Evolutionary conservation across 2,113 vertebrate species (phyloP).

Genomic region (Petroica traversi): DNA sequence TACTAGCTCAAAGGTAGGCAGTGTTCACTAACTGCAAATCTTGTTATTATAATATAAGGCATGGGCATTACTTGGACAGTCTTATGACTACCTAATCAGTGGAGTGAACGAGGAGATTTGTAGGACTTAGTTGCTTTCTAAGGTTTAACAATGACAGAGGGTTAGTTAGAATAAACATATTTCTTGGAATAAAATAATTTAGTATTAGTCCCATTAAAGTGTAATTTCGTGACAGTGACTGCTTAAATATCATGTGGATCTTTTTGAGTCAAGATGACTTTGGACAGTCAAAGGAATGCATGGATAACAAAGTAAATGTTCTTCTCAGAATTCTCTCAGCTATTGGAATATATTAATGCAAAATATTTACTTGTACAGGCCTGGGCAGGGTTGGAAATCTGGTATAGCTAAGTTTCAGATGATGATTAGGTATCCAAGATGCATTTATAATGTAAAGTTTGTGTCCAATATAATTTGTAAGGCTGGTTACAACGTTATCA

Average conservation of each 20-base stretch:
- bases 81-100: background rate
- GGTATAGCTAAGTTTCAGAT: background rate
- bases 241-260: background rate
- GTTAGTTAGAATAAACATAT: background rate
- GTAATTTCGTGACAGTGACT: background rate
- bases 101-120: rapidly evolving
- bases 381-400: background rate
- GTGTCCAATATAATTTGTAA: background rate
- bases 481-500: background rate
- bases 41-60: background rate
- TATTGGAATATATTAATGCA: background rate
- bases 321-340: background rate
- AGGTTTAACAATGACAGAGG: background rate
- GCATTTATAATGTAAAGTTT: background rate
- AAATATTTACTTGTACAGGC: background rate
- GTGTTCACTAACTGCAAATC: background rate
- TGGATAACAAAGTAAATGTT: background rate
- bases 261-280: background rate
- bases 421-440: background rate
- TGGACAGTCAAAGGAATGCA: background rate
- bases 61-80: background rate
- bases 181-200: background rate
- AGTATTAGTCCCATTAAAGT: background rate
- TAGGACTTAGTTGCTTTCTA: background rate
- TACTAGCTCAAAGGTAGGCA: background rate